Base-by-base conservation (phyloP, 2,113 vertebrate species). In the Haemorhous mexicanus region DNA sequence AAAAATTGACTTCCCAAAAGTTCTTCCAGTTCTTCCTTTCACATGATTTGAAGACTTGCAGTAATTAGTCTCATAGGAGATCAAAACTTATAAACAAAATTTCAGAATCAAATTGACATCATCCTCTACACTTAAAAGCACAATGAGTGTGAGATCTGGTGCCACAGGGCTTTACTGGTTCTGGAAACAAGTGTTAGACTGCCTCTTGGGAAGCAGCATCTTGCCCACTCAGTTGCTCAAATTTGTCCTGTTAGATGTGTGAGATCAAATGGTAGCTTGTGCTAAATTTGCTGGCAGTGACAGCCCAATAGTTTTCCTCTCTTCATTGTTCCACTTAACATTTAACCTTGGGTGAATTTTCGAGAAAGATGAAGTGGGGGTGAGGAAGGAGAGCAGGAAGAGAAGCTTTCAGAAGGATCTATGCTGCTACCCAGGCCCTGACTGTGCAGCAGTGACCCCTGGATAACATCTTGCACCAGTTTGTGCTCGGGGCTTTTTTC, bases 401-500 rank as follows among this genome's bases (percentile, higher is more conserved):
- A 55, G 50, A 64, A 24, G 7, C 41, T 91, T 74, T 35, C 39
- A 23, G 35, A 22, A 63, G 82, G 69, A n/a, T 75, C 39, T 7
- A 2, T 22, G 52, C 66, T 43, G 26, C 55, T 50, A 0, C 32
- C 16, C 35, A 72, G 52, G 49, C 7, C 4, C 7, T 30, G 41
- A 9, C 32, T 87, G 44, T 76, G 67, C 23, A n/a, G 46, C 15
- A 16, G 44, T 24, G 67, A n/a, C 15, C 7, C 33, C 50, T 35
- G 12, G 1, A 1, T 22, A 18, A 59, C 24, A 3, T 7, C 4
- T 13, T 37, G 44, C 46, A 43, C 32, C 0, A 1, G 7, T 61
- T 26, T 72, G 43, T 84, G 61, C 58, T 77, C 0, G 1, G 35
- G 13, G 3, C 16, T 56, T 23, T 24, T 75, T n/a, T 28, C 32